A percentile compares a stretch with the other conserved stretches of the same genome.
These are phyloP conservation scores for Gobionotothen gibberifrons DNA, from an alignment of 2,797 vertebrate species.

Conservation along the genomic window DNA sequence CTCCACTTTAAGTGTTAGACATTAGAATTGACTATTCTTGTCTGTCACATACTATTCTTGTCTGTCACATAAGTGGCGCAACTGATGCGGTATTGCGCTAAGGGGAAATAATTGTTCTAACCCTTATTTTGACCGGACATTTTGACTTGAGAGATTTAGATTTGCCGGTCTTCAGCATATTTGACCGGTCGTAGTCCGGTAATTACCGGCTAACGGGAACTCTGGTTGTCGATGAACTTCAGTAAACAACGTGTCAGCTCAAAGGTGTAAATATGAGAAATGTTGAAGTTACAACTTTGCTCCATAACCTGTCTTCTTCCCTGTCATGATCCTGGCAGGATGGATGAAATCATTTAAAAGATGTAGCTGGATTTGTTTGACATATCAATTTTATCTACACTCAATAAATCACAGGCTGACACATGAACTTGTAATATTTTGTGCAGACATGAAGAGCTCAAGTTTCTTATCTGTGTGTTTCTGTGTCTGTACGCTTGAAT, in stretches of 20 bases:
- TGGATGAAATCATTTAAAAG: background rate
- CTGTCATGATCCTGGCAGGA: conserved; percentile 9
- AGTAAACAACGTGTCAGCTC: background rate
- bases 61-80: too few relatives aligned
- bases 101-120: too few relatives aligned
- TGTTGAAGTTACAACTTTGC: background rate
- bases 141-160: too few relatives aligned
- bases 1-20: too few relatives aligned
- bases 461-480: conserved; percentile 50
- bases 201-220: too few relatives aligned
- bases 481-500: conserved; percentile 58
- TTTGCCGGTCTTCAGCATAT: too few relatives aligned
- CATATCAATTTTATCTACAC: conserved; percentile 2
- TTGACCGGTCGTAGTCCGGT: too few relatives aligned
- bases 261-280: too few relatives aligned
- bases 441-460: conserved; percentile 35
- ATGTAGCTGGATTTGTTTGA: background rate
- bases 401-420: background rate
- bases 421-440: background rate
- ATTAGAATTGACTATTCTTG: too few relatives aligned
- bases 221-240: conserved; percentile 10
- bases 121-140: too few relatives aligned
- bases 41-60: too few relatives aligned
- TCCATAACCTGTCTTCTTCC: background rate
- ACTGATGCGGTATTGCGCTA: too few relatives aligned